These are phyloP conservation scores for Dissostichus mawsoni DNA, from an alignment of 2,113 vertebrate species.

Conservation along the genomic window DNA sequence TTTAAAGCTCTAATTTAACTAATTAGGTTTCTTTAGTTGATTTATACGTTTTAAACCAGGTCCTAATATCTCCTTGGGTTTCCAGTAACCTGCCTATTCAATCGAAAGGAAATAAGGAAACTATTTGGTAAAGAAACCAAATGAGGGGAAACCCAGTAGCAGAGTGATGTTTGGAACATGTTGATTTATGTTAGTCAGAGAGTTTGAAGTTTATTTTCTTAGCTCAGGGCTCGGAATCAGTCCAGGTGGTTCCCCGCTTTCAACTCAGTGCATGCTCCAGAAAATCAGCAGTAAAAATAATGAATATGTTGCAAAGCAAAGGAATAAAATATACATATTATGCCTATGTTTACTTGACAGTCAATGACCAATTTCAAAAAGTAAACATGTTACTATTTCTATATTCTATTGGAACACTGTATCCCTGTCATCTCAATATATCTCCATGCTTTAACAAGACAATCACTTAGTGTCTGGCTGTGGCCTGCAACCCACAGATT, in stretches of 20 bases:
- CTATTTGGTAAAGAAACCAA: background rate
- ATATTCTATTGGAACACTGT: background rate
- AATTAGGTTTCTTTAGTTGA: background rate
- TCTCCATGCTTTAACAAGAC: conserved; percentile 50
- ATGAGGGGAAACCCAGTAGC: background rate
- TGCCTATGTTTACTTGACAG: background rate
- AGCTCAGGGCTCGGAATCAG: conserved; percentile 6
- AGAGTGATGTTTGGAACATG: background rate
- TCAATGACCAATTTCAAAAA: background rate
- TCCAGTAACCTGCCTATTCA: background rate
- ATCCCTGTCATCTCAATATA: conserved; percentile 14
- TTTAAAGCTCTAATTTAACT: background rate
- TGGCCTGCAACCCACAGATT: conserved; percentile 65
- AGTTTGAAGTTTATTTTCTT: background rate
- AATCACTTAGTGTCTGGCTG: conserved; percentile 54
- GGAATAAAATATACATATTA: background rate
- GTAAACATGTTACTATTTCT: background rate
- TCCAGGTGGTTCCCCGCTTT: background rate
- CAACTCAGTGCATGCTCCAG: background rate
- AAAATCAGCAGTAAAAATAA: background rate
- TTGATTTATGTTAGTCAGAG: conserved; percentile 12
- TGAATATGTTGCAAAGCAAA: background rate
- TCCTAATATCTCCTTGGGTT: background rate
- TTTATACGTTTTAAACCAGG: background rate
- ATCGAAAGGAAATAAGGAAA: background rate